Conservation (phyloP, 1,140 invertebrate species). For the Pseudomyrmex cubaensis region DNA sequence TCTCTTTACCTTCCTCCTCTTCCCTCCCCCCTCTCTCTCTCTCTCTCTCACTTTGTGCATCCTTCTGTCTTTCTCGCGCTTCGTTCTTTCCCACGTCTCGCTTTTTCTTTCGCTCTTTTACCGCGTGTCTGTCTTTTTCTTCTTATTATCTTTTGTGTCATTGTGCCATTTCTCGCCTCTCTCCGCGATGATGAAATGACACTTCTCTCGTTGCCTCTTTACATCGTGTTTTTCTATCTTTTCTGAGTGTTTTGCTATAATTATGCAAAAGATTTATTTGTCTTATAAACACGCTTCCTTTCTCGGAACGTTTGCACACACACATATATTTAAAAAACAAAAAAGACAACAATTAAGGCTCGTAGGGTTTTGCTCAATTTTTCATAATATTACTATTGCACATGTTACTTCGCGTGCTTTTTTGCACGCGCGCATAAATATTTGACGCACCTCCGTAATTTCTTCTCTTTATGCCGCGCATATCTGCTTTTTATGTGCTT, state of each 20-base stretch:
- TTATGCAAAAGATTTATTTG: background rate
- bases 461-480: background rate
- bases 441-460: background rate
- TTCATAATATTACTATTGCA: too few relatives aligned
- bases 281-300: background rate
- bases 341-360: too few relatives aligned
- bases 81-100: background rate
- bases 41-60: constrained; percentile 12
- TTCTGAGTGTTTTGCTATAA: background rate
- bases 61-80: constrained; percentile 16
- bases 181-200: constrained; percentile 41
- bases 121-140: background rate
- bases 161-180: constrained; percentile 1
- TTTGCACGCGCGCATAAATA: background rate
- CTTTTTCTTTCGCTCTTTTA: constrained; percentile 3
- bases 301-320: too few relatives aligned
- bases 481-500: background rate
- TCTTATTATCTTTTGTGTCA: constrained; percentile 9
- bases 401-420: too few relatives aligned
- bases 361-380: too few relatives aligned
- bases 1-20: background rate
- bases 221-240: background rate
- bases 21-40: background rate
- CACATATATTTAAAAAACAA: too few relatives aligned
- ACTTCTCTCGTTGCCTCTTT: background rate